Conservation (phyloP, 2,888 invertebrate species). For the Leucozona laternaria region DNA sequence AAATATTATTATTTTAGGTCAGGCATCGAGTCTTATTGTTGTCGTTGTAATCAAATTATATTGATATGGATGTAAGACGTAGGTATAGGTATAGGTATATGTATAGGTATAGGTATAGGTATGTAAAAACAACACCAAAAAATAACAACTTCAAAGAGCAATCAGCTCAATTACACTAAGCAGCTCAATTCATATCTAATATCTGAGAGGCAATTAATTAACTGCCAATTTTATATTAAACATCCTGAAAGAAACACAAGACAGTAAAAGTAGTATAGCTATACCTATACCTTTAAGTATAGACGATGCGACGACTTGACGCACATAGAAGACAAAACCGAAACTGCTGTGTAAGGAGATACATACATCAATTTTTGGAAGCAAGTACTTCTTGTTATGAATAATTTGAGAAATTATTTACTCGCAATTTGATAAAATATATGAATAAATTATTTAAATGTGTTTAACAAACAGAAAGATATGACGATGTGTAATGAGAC, state of each 20-base stretch:
- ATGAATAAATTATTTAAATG: constrained; percentile 1
- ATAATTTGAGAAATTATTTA: not conserved
- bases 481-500: not conserved
- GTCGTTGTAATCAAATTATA: not conserved
- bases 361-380: not conserved
- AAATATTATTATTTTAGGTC: not conserved
- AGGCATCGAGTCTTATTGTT: not conserved
- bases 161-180: constrained; percentile 41
- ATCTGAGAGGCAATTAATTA: constrained; percentile 53
- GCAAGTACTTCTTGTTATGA: not conserved
- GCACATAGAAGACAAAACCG: not conserved
- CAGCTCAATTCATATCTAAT: constrained; percentile 50
- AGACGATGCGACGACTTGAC: too few species aligned
- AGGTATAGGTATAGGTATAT: too few species aligned
- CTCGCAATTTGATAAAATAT: not conserved
- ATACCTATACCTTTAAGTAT: not conserved
- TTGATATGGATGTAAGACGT: not conserved
- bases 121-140: not conserved
- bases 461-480: not conserved
- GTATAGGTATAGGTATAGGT: too few species aligned
- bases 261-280: constrained; percentile 50
- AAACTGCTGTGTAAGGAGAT: constrained; percentile 7
- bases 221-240: constrained; percentile 51
- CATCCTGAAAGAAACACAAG: constrained; percentile 42
- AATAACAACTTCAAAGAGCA: constrained; percentile 3